Conservation (phyloP, 1,140 invertebrate genomes). For the Schlechtendalia chinensis region DNA sequence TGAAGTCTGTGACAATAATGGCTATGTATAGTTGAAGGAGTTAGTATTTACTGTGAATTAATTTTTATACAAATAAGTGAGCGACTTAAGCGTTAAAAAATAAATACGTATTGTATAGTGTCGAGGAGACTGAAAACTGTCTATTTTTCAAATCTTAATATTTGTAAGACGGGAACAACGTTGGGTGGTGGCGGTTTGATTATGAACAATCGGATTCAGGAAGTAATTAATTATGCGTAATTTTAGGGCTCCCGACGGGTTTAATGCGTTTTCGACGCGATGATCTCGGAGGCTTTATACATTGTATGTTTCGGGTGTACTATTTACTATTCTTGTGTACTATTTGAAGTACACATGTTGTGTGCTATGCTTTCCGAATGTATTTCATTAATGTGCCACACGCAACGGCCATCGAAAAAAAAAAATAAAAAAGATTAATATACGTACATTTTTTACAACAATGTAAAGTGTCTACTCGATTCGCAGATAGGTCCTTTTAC, state of each 20-base stretch:
- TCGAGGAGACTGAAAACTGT: not conserved
- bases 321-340: conserved; percentile 18
- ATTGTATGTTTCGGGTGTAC: conserved; percentile 8
- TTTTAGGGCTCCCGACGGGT: conserved; percentile 12
- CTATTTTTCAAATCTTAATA: not conserved
- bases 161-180: not conserved
- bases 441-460: not conserved
- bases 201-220: not conserved
- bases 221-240: conserved; percentile 38
- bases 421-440: not conserved
- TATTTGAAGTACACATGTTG: conserved; percentile 2
- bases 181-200: not conserved
- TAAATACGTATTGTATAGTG: not conserved
- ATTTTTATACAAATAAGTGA: not conserved
- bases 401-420: not conserved
- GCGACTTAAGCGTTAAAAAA: not conserved
- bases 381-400: conserved; percentile 29
- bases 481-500: too few relatives aligned
- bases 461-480: too few relatives aligned
- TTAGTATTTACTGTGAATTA: not conserved
- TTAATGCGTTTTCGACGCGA: not conserved
- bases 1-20: too few relatives aligned
- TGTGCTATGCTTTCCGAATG: conserved; percentile 29
- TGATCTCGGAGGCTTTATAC: conserved; percentile 17
- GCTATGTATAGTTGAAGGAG: too few relatives aligned